Conservation (phyloP, 2,888 invertebrate genomes). For the Falcaria lacertinaria region DNA sequence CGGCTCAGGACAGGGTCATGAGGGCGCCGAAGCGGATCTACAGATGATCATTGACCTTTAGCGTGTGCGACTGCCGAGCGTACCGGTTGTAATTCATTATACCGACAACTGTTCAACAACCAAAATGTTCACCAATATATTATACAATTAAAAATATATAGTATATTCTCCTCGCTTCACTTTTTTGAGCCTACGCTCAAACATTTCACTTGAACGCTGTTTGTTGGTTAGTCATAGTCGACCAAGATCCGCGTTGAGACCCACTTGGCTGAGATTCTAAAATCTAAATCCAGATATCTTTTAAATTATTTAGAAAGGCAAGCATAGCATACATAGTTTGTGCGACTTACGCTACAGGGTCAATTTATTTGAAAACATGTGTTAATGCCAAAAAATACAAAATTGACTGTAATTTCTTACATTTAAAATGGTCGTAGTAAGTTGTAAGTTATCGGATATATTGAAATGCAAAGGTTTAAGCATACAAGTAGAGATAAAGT, state of each 20-base stretch:
- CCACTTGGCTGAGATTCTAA: constrained; percentile 48
- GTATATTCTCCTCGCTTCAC: neutral
- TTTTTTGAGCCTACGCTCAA: neutral
- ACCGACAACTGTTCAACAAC: constrained; percentile 38
- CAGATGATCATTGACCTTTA: constrained; percentile 79
- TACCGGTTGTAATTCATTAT: constrained; percentile 73
- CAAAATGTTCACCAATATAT: constrained; percentile 11
- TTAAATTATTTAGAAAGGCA: constrained; percentile 17
- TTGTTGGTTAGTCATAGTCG: constrained; percentile 49
- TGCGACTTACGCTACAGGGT: neutral
- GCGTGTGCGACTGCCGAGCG: constrained; percentile 57
- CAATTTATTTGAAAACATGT: too few relatives aligned
- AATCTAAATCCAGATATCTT: constrained; percentile 39
- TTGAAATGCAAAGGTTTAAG: constrained; percentile 3
- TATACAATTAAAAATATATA: neutral
- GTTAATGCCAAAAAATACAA: too few relatives aligned
- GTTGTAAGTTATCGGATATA: neutral
- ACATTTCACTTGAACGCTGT: neutral
- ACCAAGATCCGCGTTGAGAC: constrained; percentile 50
- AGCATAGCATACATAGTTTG: neutral
- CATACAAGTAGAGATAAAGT: constrained; percentile 21
- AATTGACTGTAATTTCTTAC: too few relatives aligned
- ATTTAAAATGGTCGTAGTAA: too few relatives aligned
- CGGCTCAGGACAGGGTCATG: constrained; percentile 71
- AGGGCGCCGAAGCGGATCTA: constrained; percentile 77